Base-by-base conservation (phyloP, 2,113 vertebrate genomes). In the Ictalurus punctatus region DNA sequence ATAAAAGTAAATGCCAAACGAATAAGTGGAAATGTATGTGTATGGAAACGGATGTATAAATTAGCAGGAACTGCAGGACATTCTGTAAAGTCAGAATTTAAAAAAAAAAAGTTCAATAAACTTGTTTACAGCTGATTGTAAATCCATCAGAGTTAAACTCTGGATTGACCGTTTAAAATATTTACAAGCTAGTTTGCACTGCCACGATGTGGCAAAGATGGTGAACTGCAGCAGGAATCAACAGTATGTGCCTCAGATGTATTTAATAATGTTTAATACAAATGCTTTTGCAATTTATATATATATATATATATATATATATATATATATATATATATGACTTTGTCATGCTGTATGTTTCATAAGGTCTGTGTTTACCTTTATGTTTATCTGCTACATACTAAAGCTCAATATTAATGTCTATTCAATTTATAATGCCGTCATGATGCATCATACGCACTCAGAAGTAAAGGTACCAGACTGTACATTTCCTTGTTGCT, bases 181-280 rank as follows among this genome's bases (percentile, higher is more conserved):
- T 17, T 85, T 84, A 80, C 59, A 89, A 59, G 61, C 40, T 86
- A 54, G 83, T 40, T 85, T 79, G 56, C 34, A 84, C 83, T 63
- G 86, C 61, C 86, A 80, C 81, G 84, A 3, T 90, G 90, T 92
- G 91, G 88, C 30, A 23, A 86, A 61, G 63, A 52, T 16, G 17
- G 16, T 37, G 59, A 88, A 34, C 44, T 91, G 58, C 84, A 65
- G 27, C 54, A 86, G 56, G 56, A 76, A n/a, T 52, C 21, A 7
- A 16, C 40, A 79, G 69, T 44, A 37, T 56, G n/a, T 9, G 19
- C 30, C 6, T 59, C n/a, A 16, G 12, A 8, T 69, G 63, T 10
- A 21, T 69, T 69, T 69, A 34, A 30, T 76, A 14, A 48, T 84
- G 61, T 44, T 84, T 58, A 9, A 19, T n/a, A 67, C 61, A 84